Base-by-base conservation (phyloP, 2,113 vertebrate species). In the Phoenicopterus ruber region DNA sequence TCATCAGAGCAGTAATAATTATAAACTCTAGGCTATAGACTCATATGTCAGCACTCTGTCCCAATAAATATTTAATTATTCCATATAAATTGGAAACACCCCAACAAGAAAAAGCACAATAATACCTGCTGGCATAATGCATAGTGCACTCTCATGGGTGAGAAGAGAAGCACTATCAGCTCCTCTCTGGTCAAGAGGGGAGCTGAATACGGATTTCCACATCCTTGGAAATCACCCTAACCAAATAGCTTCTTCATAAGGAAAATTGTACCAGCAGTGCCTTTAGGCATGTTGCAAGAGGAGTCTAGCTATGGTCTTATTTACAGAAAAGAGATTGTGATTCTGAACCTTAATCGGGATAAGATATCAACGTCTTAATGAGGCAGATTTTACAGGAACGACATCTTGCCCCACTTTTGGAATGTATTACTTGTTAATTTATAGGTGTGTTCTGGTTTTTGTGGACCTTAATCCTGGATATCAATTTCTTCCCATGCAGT, bases 251-350 rank as follows among this genome's bases (percentile, higher is more conserved):
- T 58, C 55, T 66, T 52, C 40, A 14, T 17, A 76, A 78, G 49
- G 8, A 67, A 82, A 71, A 78, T 11, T 29, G 2, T 7, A 24
- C n/a, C 38, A 78, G 22, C 46, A 83, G 34, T 2, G 1, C 3
- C 31, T 90, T 88, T 66, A 50, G 0, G 0, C 13, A 20, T 0
- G 0, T 32, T 62, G 19, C n/a, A 46, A 50, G 38, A 76, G 34
- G 77, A 34, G 42, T 28, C 36, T 70, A 66, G 13, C 32, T 59
- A 29, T 34, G 11, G 20, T 36, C 42, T 67, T 57, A 19, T 25
- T 78, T 69, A 82, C 3, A 65, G 49, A 72, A 63, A 17, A 55
- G 54, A 13, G 13, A 74, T 34, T 10, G 7, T 7, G 9, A 50
- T 74, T 84, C 65, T 66, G 49, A 86, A 62, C 11, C 5, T 58